Percentiles rank a stretch among this genome's conserved stretches.
Conservation (phyloP, 2,797 vertebrate species). For the Mus minutoides region DNA sequence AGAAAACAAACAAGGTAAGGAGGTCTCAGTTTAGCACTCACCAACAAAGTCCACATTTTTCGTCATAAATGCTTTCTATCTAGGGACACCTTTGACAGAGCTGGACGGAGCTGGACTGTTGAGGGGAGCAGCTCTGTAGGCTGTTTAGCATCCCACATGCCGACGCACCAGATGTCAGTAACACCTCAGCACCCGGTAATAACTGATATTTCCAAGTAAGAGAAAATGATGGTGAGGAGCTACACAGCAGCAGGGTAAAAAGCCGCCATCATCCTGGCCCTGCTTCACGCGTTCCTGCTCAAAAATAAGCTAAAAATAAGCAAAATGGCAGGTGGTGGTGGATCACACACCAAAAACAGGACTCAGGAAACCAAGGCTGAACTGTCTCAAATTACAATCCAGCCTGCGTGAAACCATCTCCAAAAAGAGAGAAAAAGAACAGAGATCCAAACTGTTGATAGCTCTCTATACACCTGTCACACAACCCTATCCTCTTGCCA, state of each 20-base stretch:
- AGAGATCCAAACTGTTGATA: background rate
- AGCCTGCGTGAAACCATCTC: background rate
- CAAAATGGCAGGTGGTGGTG: background rate
- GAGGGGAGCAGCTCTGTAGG: rapidly evolving
- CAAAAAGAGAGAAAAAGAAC: background rate
- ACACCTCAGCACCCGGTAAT: background rate
- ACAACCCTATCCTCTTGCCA: background rate
- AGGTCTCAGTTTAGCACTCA: background rate
- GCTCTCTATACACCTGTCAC: background rate
- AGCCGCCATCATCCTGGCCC: background rate
- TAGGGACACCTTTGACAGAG: background rate
- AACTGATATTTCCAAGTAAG: background rate
- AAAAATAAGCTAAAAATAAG: background rate
- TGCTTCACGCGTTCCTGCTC: background rate
- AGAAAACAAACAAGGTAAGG: background rate
- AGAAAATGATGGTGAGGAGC: background rate
- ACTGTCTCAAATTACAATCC: background rate
- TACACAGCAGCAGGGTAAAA: background rate
- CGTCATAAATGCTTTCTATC: background rate
- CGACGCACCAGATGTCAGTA: background rate
- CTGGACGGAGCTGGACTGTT: background rate
- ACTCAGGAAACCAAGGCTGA: background rate
- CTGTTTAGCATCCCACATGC: background rate
- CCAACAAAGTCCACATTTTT: background rate
- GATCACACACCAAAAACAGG: background rate